These are phyloP conservation scores for Sphenodon punctatus DNA, from an alignment of 2,797 vertebrate species.

Conservation along the genomic window DNA sequence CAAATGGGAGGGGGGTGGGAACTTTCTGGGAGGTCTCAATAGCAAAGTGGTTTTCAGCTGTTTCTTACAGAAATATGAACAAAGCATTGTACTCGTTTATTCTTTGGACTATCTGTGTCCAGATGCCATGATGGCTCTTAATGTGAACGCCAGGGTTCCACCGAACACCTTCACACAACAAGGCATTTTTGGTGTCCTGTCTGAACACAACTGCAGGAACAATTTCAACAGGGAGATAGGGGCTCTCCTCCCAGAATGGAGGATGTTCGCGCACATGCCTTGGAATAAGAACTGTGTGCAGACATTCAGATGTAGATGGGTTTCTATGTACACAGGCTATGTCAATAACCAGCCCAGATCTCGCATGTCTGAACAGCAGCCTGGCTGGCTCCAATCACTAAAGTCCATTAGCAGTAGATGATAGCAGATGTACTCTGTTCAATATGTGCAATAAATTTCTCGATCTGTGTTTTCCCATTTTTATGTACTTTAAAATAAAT, in stretches of 20 bases:
- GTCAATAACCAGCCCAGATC: not conserved
- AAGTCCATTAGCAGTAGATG: not conserved
- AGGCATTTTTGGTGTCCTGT: not conserved
- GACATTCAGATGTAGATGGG: rapidly evolving
- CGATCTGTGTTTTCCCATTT: not conserved
- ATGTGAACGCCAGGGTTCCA: not conserved
- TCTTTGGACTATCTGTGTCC: not conserved
- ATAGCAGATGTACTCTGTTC: not conserved
- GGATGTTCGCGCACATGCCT: no score
- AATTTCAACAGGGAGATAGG: no score
- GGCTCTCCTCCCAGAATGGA: no score
- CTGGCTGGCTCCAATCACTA: not conserved
- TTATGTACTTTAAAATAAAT: not conserved
- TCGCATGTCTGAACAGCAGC: not conserved
- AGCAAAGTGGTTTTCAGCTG: slow-evolving; percentile 11
- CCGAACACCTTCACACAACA: not conserved
- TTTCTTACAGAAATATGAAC: not conserved
- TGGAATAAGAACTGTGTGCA: no score
- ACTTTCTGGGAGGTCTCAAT: not conserved
- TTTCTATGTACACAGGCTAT: not conserved
- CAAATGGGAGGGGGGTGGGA: not conserved
- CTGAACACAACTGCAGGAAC: not conserved
- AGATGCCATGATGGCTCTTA: not conserved
- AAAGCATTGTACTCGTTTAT: not conserved
- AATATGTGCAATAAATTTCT: not conserved